phyloP scores from a whole-genome alignment of 1,140 invertebrate genomes.

The Zaprionus camerounensis region DNA sequence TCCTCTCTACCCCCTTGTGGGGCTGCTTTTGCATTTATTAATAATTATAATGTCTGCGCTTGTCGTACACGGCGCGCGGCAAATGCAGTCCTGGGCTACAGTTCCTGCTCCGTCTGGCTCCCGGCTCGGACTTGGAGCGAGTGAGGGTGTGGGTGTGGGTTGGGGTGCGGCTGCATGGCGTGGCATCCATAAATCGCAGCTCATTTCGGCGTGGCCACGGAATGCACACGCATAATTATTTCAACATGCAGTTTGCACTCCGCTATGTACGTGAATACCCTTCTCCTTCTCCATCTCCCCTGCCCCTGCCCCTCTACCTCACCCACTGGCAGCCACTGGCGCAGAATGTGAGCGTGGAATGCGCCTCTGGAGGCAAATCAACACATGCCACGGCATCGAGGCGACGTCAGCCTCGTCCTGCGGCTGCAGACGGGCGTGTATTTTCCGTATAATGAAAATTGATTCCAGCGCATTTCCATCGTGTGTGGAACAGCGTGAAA shows the following conservation, averaged over 20 bases:
- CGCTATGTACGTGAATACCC: neutral
- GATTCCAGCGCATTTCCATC: neutral
- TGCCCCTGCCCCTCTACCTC: neutral
- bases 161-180: constrained; percentile 15
- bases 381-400: constrained; percentile 16
- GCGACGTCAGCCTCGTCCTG: neutral
- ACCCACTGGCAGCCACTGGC: neutral
- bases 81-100: neutral
- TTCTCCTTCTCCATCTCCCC: neutral
- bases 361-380: constrained; percentile 37
- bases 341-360: constrained; percentile 32
- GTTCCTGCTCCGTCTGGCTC: constrained; percentile 9
- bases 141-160: neutral
- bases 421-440: neutral
- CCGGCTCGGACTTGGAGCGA: constrained; percentile 10
- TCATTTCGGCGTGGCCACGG: constrained; percentile 80
- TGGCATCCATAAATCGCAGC: constrained; percentile 81
- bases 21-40: constrained; percentile 75
- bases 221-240: constrained; percentile 83
- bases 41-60: constrained; percentile 80
- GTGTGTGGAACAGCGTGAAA: neutral
- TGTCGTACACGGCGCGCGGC: constrained; percentile 49
- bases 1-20: neutral
- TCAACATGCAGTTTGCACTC: constrained; percentile 67
- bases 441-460: constrained; percentile 21